These are phyloP conservation scores for Genyomyrus donnyi DNA, from an alignment of 2,113 vertebrate genomes.

Conservation along the genomic window DNA sequence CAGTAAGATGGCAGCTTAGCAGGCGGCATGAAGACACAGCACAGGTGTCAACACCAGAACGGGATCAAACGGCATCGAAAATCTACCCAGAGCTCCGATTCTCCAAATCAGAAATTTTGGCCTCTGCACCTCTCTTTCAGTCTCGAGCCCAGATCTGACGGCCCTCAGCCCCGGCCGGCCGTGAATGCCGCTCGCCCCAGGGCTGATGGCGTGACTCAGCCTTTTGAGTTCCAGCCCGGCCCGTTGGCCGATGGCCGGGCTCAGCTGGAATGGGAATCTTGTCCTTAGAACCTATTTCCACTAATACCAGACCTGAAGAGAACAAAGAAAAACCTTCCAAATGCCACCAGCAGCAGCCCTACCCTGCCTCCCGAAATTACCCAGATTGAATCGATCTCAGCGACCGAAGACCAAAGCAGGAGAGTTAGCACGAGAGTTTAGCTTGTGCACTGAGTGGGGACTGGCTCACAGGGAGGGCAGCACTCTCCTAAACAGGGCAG, in stretches of 20 bases:
- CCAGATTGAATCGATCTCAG: constrained; percentile 4
- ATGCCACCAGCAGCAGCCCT: neutral
- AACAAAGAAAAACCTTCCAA: neutral
- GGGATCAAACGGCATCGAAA: neutral
- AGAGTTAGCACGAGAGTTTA: neutral
- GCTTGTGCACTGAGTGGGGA: neutral
- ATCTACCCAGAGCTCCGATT: neutral
- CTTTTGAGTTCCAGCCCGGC: constrained; percentile 37
- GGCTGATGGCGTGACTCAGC: constrained; percentile 44
- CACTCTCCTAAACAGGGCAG: constrained; percentile 45
- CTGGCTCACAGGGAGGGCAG: constrained; percentile 16
- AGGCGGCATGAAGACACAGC: neutral
- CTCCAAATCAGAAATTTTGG: constrained; percentile 25
- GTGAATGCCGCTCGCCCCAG: constrained; percentile 31
- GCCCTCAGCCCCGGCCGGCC: constrained; percentile 1
- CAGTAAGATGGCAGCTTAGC: neutral
- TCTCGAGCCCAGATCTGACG: neutral
- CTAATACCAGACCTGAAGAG: constrained; percentile 26
- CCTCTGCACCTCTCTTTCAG: constrained; percentile 2
- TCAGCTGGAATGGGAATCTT: constrained; percentile 37
- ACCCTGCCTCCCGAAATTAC: neutral
- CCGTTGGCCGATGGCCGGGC: constrained; percentile 24
- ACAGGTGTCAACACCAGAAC: neutral
- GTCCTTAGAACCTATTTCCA: constrained; percentile 10
- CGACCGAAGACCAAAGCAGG: neutral